Evolutionary conservation across 2,113 vertebrate species (phyloP).

Genomic region (Cavia aperea): DNA sequence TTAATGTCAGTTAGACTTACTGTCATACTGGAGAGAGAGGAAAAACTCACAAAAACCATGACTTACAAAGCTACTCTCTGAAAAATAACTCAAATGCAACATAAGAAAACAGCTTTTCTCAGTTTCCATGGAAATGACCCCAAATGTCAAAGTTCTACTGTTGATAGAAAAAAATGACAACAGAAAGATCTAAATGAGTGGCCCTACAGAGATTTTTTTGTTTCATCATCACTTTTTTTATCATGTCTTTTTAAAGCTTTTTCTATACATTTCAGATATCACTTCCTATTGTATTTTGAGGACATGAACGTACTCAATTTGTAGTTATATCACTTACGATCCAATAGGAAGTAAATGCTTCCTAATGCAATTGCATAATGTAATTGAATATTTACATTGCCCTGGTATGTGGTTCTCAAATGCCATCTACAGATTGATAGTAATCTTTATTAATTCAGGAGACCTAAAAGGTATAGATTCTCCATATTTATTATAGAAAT

Average conservation of each 20-base stretch:
- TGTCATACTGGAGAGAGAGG: constrained; percentile 6
- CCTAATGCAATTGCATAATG: constrained; percentile 1
- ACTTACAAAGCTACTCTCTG: constrained; percentile 8
- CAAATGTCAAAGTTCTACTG: background rate
- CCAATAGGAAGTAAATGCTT: background rate
- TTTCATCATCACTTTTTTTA: background rate
- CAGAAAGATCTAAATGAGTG: background rate
- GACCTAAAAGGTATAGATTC: background rate
- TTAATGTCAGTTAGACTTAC: constrained; percentile 26
- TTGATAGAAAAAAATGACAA: background rate
- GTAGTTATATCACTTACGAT: background rate
- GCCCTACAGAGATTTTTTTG: background rate
- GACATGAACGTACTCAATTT: background rate
- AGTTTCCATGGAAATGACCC: constrained; percentile 47
- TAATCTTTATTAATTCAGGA: background rate
- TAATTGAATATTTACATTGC: background rate
- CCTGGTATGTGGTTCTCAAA: background rate
- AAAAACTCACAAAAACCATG: background rate
- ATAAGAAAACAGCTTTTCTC: constrained; percentile 50
- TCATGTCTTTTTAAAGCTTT: background rate
- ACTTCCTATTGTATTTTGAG: background rate
- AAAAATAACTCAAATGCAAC: constrained; percentile 13
- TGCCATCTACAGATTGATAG: background rate
- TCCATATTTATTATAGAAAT: background rate
- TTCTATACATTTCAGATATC: background rate